Conservation (phyloP, 2,888 invertebrate species). For the Apodemia hepburni region DNA sequence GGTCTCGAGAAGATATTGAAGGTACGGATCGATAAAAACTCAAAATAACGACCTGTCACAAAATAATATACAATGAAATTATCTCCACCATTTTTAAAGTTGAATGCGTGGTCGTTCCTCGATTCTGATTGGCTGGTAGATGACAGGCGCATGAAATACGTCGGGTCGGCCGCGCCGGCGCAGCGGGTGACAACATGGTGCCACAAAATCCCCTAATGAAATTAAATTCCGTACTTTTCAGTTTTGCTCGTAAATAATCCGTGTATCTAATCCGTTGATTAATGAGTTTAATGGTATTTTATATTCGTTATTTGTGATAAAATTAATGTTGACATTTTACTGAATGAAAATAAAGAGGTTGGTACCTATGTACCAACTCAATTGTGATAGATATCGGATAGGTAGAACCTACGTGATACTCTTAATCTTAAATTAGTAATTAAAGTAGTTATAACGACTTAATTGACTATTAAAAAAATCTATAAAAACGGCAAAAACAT, state of each 20-base stretch:
- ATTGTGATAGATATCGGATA: not conserved
- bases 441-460: too few species aligned
- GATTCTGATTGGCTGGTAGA: conserved; percentile 57
- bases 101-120: conserved; percentile 52
- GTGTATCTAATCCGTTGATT: conserved; percentile 77
- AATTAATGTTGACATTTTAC: not conserved
- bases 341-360: not conserved
- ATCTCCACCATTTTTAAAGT: conserved; percentile 77
- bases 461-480: too few species aligned
- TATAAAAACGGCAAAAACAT: too few species aligned
- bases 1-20: conserved; percentile 61
- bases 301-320: conserved; percentile 44
- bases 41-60: conserved; percentile 79
- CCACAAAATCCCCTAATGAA: conserved; percentile 76
- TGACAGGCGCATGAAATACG: conserved; percentile 78
- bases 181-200: conserved; percentile 77
- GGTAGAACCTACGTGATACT: too few species aligned
- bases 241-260: conserved; percentile 75
- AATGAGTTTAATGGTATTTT: conserved; percentile 52
- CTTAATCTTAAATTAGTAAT: too few species aligned
- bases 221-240: conserved; percentile 78
- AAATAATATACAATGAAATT: conserved; percentile 79
- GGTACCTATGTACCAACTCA: not conserved
- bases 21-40: conserved; percentile 66
- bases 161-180: conserved; percentile 53